Evolutionary conservation across 2,888 invertebrate genomes (phyloP).

Genomic region (Molanna angustata): DNA sequence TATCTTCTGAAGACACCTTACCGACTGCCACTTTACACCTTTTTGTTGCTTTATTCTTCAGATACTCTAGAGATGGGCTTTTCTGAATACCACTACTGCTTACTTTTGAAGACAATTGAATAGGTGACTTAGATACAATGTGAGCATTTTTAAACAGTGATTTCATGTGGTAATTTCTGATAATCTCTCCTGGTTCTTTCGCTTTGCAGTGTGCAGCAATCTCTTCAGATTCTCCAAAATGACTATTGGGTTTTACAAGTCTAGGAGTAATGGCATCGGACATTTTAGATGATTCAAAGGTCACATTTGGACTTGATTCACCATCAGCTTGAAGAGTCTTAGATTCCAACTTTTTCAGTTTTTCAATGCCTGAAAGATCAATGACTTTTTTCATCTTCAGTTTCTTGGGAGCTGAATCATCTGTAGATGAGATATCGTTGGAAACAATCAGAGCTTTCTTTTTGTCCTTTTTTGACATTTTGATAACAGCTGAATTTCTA

Average conservation of each 20-base stretch:
- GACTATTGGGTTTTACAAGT: slow-evolving; percentile 40
- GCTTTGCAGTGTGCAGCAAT: slow-evolving; percentile 39
- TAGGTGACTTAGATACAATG: slow-evolving; percentile 51
- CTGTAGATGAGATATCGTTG: slow-evolving; percentile 22
- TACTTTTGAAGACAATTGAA: slow-evolving; percentile 42
- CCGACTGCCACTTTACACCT: slow-evolving; percentile 39
- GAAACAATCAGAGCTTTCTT: slow-evolving; percentile 46
- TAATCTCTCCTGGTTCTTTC: slow-evolving; percentile 47
- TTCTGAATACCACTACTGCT: slow-evolving; percentile 26
- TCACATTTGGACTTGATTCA: slow-evolving; percentile 6
- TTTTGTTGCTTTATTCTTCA: slow-evolving; percentile 47
- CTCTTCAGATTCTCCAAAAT: slow-evolving; percentile 42
- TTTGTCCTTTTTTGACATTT: slow-evolving; percentile 69
- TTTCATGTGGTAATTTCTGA: slow-evolving; percentile 47
- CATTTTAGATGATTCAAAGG: slow-evolving; percentile 5
- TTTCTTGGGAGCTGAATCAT: slow-evolving; percentile 52
- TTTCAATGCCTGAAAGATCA: slow-evolving; percentile 10
- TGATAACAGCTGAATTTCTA: slow-evolving; percentile 81
- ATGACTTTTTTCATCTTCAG: slow-evolving; percentile 45
- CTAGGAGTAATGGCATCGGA: slow-evolving; percentile 33
- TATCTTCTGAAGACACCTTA: slow-evolving; percentile 36
- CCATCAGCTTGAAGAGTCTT: slow-evolving; percentile 7
- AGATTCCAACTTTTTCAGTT: slow-evolving; percentile 3
- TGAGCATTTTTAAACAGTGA: slow-evolving; percentile 52
- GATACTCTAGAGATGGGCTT: slow-evolving; percentile 40